Evolutionary conservation across 2,888 invertebrate species (phyloP).

Genomic region (Lapara coniferarum): DNA sequence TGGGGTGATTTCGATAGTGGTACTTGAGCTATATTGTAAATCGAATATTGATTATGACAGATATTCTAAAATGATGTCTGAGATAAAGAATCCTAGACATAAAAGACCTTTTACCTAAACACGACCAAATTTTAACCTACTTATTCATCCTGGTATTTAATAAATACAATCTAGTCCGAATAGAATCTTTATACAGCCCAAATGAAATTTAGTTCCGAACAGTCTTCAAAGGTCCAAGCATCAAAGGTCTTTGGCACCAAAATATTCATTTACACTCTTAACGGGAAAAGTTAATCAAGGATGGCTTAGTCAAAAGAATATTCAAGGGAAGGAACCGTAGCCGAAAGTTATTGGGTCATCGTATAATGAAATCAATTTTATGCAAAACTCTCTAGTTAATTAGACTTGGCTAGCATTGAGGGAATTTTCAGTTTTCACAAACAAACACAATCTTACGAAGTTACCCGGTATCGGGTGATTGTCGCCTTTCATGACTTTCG

Average conservation of each 20-base stretch:
- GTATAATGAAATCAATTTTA: conserved; percentile 66
- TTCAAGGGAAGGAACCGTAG: conserved; percentile 42
- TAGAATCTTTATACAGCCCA: neutral
- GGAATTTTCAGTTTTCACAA: neutral
- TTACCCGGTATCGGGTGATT: neutral
- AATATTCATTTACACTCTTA: conserved; percentile 27
- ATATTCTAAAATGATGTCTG: too few relatives aligned
- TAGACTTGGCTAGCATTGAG: conserved; percentile 29
- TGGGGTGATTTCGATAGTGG: too few relatives aligned
- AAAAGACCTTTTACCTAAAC: too few relatives aligned
- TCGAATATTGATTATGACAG: too few relatives aligned
- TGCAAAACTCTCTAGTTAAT: conserved; percentile 56
- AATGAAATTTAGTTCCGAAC: conserved; percentile 9
- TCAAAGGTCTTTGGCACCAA: conserved; percentile 24
- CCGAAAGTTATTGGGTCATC: conserved; percentile 46
- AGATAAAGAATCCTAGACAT: too few relatives aligned
- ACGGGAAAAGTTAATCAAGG: conserved; percentile 49
- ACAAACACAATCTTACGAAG: conserved; percentile 8
- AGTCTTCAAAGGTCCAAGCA: conserved; percentile 1
- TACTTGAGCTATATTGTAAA: too few relatives aligned
- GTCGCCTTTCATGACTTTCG: neutral
- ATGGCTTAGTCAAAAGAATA: conserved; percentile 55
- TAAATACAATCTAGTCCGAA: conserved; percentile 3
- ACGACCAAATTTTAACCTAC: too few relatives aligned
- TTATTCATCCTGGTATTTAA: neutral